These are phyloP conservation scores for Nothoprocta pentlandii DNA, from an alignment of 2,113 vertebrate genomes.

Conservation along the genomic window DNA sequence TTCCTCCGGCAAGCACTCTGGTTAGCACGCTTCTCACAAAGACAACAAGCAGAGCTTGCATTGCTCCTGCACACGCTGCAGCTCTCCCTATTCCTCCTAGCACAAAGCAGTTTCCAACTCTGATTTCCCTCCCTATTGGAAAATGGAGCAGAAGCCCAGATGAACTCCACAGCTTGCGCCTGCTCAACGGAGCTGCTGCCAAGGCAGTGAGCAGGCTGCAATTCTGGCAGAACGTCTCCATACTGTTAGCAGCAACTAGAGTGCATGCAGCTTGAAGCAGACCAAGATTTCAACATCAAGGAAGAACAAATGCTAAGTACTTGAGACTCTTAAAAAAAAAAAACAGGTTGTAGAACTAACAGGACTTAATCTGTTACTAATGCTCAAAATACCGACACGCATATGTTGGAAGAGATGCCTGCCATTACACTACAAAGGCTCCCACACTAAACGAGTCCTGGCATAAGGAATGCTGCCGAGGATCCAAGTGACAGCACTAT, in stretches of 20 bases:
- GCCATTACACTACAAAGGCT: too few species aligned
- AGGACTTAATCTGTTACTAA: background rate
- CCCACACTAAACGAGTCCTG: too few species aligned
- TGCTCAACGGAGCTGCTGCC: background rate
- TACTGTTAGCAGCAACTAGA: background rate
- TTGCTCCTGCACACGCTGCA: background rate
- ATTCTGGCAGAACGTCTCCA: background rate
- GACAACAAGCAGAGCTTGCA: background rate
- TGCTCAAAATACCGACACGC: rapidly evolving
- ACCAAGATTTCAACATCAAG: background rate
- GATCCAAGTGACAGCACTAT: background rate
- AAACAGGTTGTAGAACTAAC: background rate
- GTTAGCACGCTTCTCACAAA: background rate
- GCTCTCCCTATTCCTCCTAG: background rate
- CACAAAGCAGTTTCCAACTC: background rate
- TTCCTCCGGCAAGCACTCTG: background rate
- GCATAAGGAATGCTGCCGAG: background rate
- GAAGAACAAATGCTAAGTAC: background rate
- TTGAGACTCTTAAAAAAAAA: background rate
- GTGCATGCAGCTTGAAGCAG: background rate
- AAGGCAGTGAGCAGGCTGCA: background rate
- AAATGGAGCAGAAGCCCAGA: background rate
- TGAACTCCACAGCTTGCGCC: background rate
- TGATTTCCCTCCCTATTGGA: background rate
- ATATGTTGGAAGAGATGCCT: too few species aligned